These are phyloP conservation scores for Catocala sponsa DNA, from an alignment of 2,888 invertebrate genomes.

Conservation along the genomic window DNA sequence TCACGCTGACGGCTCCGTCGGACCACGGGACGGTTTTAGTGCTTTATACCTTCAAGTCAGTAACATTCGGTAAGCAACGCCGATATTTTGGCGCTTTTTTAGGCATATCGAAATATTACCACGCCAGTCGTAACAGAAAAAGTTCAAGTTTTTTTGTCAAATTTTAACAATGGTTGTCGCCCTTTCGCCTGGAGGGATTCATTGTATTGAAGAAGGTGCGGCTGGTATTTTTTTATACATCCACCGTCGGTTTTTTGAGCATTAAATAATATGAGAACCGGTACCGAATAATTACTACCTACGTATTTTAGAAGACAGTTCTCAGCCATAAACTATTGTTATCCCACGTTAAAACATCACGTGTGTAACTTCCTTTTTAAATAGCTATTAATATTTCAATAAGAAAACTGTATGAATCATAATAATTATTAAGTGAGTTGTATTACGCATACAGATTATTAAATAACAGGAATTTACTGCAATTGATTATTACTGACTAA, in stretches of 20 bases:
- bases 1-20: slow-evolving; percentile 60
- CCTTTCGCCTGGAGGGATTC: slow-evolving; percentile 67
- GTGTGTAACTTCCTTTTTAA: slow-evolving; percentile 10
- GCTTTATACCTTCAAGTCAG: slow-evolving; percentile 46
- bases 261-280: slow-evolving; percentile 50
- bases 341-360: slow-evolving; percentile 27
- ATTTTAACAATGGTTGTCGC: slow-evolving; percentile 76
- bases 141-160: slow-evolving; percentile 58
- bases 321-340: slow-evolving; percentile 28
- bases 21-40: slow-evolving; percentile 42
- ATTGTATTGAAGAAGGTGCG: slow-evolving; percentile 63
- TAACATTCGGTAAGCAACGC: slow-evolving; percentile 73
- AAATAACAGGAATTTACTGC: slow-evolving; percentile 1
- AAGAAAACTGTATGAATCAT: neutral
- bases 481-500: slow-evolving; percentile 30
- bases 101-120: slow-evolving; percentile 56
- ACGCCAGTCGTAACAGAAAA: slow-evolving; percentile 54
- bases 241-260: slow-evolving; percentile 42
- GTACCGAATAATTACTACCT: slow-evolving; percentile 44
- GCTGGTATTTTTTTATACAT: slow-evolving; percentile 60
- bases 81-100: slow-evolving; percentile 71
- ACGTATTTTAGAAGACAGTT: slow-evolving; percentile 42
- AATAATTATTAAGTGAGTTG: slow-evolving; percentile 10
- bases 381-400: slow-evolving; percentile 1
- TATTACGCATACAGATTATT: slow-evolving; percentile 7